Base-by-base conservation (phyloP, 2,888 invertebrate genomes). In the Gandaritis pyraliata region DNA sequence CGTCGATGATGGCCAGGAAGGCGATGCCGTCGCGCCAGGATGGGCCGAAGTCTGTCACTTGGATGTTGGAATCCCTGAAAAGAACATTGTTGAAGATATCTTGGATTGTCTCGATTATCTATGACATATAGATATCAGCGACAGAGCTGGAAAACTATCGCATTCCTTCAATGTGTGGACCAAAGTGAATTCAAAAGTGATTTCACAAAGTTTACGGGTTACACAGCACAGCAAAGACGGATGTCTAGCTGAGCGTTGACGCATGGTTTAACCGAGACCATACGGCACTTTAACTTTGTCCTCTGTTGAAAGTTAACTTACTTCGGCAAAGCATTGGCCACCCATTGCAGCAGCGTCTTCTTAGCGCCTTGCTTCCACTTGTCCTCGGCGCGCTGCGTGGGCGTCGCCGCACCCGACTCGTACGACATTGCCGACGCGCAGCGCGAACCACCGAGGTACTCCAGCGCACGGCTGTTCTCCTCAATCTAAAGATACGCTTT, bases 11-110 rank as follows among this genome's bases (percentile, higher is more conserved):
- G 52, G 98, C 98, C 59, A 98, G 94, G 94, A 99, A 99, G 29
- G 98, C 98, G 76, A 96, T 94, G 69, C 99, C 99, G 88, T 98
- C 98, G 74, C 98, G 94, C 99, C 99, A 99, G 78, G 98, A 98
- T 65, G 96, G 95, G 36, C 98, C 98, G 85, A 99, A 99, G 90
- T 99, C 98, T 88, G 95, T 95, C 50, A 99, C 96, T 88, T 96
- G 95, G 66, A 98, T 95, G 71, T 97, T 97, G 74, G 95, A 95
- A 80, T 97, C 96, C 90, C 97, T 98, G 87, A 78, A 81, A 70
- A 47, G 8, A 45, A 45, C 0, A 11, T 33, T 49, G 6, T 16
- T 10, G 10, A 5, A 7, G 33, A 10, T 33, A 33, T 33, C 33
- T 33, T 10, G 29, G 29, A 29, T 29, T 6, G 6, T 29, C 29